A percentile compares a stretch with the other conserved stretches of the same genome.
Conservation (phyloP, 2,113 vertebrate species). For the Phyllostomus hastatus region DNA sequence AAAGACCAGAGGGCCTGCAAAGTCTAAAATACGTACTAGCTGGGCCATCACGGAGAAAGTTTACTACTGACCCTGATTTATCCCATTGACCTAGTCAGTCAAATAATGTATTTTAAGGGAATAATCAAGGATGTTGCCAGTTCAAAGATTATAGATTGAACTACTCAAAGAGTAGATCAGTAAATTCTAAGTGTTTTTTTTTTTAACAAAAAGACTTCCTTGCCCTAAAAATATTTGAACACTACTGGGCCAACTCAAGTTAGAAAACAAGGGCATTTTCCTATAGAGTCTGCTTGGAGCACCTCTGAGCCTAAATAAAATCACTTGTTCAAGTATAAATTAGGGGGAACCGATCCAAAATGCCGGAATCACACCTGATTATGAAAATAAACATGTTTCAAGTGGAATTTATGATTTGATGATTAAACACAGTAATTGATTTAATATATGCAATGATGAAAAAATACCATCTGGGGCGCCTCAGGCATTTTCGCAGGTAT, state of each 20-base stretch:
- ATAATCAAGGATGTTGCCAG: neutral
- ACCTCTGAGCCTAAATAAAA: constrained; percentile 3
- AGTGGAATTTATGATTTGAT: constrained; percentile 1
- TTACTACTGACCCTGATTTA: neutral
- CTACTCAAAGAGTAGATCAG: neutral
- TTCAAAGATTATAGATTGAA: neutral
- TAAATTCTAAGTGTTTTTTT: neutral
- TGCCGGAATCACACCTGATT: neutral
- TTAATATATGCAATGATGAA: neutral
- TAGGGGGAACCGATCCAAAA: neutral
- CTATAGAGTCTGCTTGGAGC: neutral
- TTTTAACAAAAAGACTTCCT: neutral
- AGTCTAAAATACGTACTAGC: neutral
- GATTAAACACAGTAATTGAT: constrained; percentile 3
- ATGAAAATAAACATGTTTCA: neutral
- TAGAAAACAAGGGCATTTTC: neutral
- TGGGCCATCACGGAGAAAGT: neutral
- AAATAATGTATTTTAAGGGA: constrained; percentile 12
- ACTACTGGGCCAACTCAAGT: neutral
- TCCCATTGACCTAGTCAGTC: neutral
- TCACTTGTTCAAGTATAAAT: constrained; percentile 20
- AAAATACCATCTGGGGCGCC: neutral
- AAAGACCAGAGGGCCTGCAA: neutral
- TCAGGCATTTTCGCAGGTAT: neutral
- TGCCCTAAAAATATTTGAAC: neutral